A percentile compares a stretch with the other conserved stretches of the same genome.
Evolutionary conservation across 2,888 invertebrate genomes (phyloP).

Genomic region (Ligdia adustata): DNA sequence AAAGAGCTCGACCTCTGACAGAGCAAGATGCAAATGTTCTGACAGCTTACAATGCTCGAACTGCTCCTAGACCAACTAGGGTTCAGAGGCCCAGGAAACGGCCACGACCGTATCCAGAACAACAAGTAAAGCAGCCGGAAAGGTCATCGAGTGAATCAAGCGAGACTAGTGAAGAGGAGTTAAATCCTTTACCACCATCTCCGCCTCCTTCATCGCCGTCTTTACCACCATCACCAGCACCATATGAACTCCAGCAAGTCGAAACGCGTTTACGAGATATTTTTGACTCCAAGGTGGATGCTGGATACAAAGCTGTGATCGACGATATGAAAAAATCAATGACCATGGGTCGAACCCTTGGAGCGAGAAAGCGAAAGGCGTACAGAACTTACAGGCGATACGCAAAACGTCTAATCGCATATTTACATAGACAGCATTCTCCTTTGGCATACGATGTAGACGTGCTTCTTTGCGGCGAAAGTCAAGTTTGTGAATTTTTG

Average conservation of each 20-base stretch:
- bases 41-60: constrained; percentile 79
- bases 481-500: constrained; percentile 76
- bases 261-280: constrained; percentile 76
- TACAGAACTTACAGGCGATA: constrained; percentile 78
- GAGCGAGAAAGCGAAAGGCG: constrained; percentile 74
- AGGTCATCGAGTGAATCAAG: constrained; percentile 76
- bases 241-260: constrained; percentile 74
- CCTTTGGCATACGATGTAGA: constrained; percentile 80
- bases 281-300: constrained; percentile 79
- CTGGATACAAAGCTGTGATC: constrained; percentile 81
- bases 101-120: constrained; percentile 67
- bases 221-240: constrained; percentile 72
- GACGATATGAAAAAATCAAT: constrained; percentile 83
- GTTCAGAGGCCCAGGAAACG: constrained; percentile 67
- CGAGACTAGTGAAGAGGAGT: constrained; percentile 79
- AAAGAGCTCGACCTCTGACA: constrained; percentile 73
- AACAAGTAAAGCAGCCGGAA: constrained; percentile 59
- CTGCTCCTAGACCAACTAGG: constrained; percentile 72
- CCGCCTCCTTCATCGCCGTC: constrained; percentile 78
- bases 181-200: constrained; percentile 69
- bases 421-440: constrained; percentile 77
- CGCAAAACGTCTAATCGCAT: constrained; percentile 76
- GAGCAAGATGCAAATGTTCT: constrained; percentile 81
- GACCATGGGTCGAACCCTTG: constrained; percentile 77
- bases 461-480: constrained; percentile 74